These are phyloP conservation scores for Nesospiza acunhae DNA, from an alignment of 2,113 vertebrate genomes.

Conservation along the genomic window DNA sequence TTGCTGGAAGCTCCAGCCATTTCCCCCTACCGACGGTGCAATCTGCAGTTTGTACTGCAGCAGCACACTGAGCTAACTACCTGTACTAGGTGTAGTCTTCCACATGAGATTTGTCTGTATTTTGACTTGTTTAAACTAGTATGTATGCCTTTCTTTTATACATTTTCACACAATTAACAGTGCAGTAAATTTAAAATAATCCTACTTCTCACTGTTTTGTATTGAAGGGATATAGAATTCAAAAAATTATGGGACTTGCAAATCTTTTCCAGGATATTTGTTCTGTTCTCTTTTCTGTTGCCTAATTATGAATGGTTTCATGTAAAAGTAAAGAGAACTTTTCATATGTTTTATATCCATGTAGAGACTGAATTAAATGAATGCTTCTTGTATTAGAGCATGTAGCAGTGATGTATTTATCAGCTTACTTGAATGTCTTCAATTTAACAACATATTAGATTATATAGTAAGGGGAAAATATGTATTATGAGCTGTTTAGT, in stretches of 20 bases:
- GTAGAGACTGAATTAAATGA: not conserved
- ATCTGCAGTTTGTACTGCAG: not conserved
- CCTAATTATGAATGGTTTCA: not conserved
- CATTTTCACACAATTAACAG: not conserved
- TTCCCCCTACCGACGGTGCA: accelerated
- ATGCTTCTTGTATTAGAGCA: not conserved
- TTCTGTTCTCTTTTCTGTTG: not conserved
- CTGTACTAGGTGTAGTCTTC: not conserved
- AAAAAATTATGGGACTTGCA: not conserved
- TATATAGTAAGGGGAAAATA: not conserved
- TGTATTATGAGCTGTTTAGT: not conserved
- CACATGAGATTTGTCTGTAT: not conserved
- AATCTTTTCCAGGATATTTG: not conserved
- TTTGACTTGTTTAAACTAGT: not conserved
- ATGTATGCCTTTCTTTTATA: not conserved
- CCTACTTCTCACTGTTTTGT: not conserved
- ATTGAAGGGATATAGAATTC: not conserved
- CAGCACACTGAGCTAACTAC: not conserved
- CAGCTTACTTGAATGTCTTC: not conserved
- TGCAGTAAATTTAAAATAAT: not conserved
- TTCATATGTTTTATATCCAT: not conserved
- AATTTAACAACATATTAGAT: not conserved
- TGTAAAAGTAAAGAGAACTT: not conserved
- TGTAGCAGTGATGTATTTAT: not conserved
- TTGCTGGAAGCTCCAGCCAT: not conserved